phyloP scores from a whole-genome alignment of 2,113 vertebrate genomes.

The Butorides virescens region DNA sequence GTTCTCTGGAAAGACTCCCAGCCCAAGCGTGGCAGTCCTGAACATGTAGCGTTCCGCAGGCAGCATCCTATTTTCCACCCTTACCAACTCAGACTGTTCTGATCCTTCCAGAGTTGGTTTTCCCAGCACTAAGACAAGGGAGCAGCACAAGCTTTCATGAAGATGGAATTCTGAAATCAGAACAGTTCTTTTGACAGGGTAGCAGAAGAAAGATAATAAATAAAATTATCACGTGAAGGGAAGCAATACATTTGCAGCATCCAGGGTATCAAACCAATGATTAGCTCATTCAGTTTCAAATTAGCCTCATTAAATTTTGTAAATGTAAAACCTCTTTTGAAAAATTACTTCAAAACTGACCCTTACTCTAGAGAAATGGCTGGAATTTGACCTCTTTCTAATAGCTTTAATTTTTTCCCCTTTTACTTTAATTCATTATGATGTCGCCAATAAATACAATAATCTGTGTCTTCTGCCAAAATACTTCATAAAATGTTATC shows the following conservation, averaged over 20 bases:
- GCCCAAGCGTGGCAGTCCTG: not conserved
- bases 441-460: conserved; percentile 37
- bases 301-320: not conserved
- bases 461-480: conserved; percentile 34
- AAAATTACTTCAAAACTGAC: conserved; percentile 32
- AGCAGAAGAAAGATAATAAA: not conserved
- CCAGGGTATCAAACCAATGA: not conserved
- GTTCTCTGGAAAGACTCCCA: not conserved
- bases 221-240: not conserved
- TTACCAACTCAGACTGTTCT: not conserved
- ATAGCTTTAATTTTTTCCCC: conserved; percentile 5
- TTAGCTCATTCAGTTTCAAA: conserved; percentile 12
- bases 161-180: not conserved
- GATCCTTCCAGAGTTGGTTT: not conserved
- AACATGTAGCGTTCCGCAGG: not conserved
- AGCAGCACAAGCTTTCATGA: not conserved
- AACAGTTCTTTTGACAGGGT: not conserved
- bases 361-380: not conserved
- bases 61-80: not conserved
- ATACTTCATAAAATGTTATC: not conserved
- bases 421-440: conserved; percentile 26
- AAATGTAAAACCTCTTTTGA: not conserved
- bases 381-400: conserved; percentile 48
- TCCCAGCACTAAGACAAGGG: not conserved
- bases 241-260: not conserved